A percentile compares a stretch with the other conserved stretches of the same genome.
phyloP scores from a whole-genome alignment of 2,797 vertebrate species.

The Dallia pectoralis region DNA sequence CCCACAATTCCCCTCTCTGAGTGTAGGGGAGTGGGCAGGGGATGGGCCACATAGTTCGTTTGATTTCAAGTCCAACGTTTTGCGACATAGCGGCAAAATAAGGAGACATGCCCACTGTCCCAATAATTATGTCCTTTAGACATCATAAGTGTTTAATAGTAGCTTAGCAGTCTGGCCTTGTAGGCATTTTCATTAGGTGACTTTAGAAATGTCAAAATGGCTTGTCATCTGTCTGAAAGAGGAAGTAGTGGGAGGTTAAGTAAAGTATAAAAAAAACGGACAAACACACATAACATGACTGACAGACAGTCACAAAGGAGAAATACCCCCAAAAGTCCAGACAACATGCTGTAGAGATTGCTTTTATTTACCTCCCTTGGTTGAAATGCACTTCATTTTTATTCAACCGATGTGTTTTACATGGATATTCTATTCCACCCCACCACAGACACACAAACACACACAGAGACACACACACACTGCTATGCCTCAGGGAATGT shows the following conservation, averaged over 20 bases:
- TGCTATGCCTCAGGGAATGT: background rate
- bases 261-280: slow-evolving; percentile 44
- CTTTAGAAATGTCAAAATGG: slow-evolving; percentile 43
- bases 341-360: background rate
- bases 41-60: too few species aligned
- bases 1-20: too few species aligned
- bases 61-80: background rate
- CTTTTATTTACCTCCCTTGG: background rate
- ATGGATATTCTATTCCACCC: background rate
- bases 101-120: too few species aligned
- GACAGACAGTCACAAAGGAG: slow-evolving; percentile 26
- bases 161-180: slow-evolving; percentile 26
- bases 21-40: too few species aligned
- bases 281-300: too few species aligned
- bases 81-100: too few species aligned
- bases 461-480: background rate
- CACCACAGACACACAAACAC: background rate
- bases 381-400: background rate
- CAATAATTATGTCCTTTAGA: too few species aligned
- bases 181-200: slow-evolving; percentile 15
- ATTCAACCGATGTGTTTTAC: background rate
- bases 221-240: slow-evolving; percentile 63
- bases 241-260: slow-evolving; percentile 59
- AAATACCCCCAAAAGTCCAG: slow-evolving; percentile 41
- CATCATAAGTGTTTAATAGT: background rate